These are phyloP conservation scores for Hestina assimilis DNA, from an alignment of 1,140 invertebrate species.

Conservation along the genomic window DNA sequence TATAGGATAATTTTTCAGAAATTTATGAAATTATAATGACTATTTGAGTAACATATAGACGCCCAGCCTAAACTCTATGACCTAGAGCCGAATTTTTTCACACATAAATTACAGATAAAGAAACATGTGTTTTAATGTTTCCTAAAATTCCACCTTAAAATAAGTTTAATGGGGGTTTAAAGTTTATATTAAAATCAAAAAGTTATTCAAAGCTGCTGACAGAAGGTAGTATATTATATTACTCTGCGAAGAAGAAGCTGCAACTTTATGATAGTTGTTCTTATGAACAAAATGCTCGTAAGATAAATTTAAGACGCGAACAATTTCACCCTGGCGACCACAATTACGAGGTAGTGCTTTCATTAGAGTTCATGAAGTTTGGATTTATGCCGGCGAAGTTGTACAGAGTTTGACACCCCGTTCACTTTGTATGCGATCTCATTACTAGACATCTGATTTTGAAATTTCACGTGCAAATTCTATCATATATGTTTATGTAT, in stretches of 20 bases:
- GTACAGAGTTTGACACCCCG: slow-evolving; percentile 16
- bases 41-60: no score
- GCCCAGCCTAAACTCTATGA: no score
- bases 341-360: slow-evolving; percentile 27
- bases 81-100: no score
- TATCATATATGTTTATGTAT: neutral
- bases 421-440: slow-evolving; percentile 3
- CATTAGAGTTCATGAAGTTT: slow-evolving; percentile 27
- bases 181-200: neutral
- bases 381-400: slow-evolving; percentile 24
- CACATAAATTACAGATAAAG: no score
- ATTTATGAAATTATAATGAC: no score
- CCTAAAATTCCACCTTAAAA: no score
- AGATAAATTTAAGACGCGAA: slow-evolving; percentile 14
- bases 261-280: neutral
- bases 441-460: neutral
- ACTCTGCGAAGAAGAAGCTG: neutral
- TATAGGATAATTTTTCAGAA: no score
- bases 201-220: no score
- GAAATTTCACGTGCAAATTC: neutral
- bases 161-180: no score
- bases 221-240: neutral
- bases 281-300: slow-evolving; percentile 15
- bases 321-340: slow-evolving; percentile 16
- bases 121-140: no score